phyloP scores from a whole-genome alignment of 2,113 vertebrate genomes.

The Petromus typicus region DNA sequence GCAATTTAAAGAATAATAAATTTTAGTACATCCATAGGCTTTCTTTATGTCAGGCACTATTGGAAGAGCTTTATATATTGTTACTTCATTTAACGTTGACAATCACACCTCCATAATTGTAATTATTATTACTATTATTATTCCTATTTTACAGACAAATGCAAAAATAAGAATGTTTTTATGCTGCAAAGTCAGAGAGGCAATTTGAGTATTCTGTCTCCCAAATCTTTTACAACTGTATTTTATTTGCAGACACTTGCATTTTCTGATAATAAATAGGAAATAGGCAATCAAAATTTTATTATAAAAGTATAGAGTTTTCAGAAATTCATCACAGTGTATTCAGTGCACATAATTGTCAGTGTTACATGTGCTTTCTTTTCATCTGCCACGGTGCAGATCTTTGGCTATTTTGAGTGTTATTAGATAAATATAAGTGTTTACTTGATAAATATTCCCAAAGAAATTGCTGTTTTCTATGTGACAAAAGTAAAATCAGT shows the following conservation, averaged over 20 bases:
- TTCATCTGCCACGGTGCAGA: background rate
- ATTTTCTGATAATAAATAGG: background rate
- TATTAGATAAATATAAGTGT: background rate
- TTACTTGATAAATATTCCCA: background rate
- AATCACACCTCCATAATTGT: background rate
- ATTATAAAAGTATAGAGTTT: conserved; percentile 1
- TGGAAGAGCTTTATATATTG: background rate
- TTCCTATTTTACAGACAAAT: background rate
- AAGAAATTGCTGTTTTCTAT: background rate
- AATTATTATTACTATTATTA: background rate
- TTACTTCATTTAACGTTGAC: background rate
- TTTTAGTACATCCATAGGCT: background rate
- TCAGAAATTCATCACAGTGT: background rate
- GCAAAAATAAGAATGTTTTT: background rate
- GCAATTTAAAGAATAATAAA: conserved; percentile 33
- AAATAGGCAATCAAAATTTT: conserved; percentile 21
- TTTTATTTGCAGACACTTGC: background rate
- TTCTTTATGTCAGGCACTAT: background rate
- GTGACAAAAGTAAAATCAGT: background rate
- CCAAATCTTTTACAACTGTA: background rate
- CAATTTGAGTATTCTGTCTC: background rate
- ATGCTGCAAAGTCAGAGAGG: background rate
- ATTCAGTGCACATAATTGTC: background rate
- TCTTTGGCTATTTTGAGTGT: background rate
- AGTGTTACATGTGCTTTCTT: background rate